phyloP scores from a whole-genome alignment of 2,888 invertebrate species.

The Subacronicta megacephala region DNA sequence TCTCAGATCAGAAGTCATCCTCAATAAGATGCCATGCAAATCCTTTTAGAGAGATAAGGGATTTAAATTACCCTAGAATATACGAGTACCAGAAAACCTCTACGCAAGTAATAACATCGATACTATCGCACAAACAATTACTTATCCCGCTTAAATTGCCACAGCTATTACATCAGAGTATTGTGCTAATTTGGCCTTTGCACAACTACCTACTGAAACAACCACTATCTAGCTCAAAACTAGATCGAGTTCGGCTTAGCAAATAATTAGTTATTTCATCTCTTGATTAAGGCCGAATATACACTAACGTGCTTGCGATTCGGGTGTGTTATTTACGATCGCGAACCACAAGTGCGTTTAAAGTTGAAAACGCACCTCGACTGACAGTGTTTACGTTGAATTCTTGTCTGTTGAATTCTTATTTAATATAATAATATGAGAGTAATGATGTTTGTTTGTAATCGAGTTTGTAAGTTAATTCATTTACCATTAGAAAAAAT shows the following conservation, averaged over 20 bases:
- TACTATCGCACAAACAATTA: constrained; percentile 2
- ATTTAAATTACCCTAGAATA: not conserved
- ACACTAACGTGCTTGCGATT: not conserved
- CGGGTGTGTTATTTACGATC: not conserved
- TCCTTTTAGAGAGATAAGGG: too few species aligned
- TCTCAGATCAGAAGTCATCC: too few species aligned
- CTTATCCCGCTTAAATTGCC: not conserved
- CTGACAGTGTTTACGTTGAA: too few species aligned
- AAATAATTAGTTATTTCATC: constrained; percentile 34
- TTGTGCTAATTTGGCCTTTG: constrained; percentile 4
- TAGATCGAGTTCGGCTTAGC: constrained; percentile 24
- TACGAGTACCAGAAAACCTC: not conserved
- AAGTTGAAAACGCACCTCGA: too few species aligned
- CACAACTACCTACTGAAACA: constrained; percentile 10
- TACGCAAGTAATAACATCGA: not conserved
- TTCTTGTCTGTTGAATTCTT: too few species aligned
- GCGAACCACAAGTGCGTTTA: too few species aligned
- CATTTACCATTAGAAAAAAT: too few species aligned
- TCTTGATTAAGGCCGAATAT: constrained; percentile 16
- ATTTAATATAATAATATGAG: too few species aligned
- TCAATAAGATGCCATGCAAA: too few species aligned
- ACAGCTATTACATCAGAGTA: constrained; percentile 1
- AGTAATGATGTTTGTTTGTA: too few species aligned
- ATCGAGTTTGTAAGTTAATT: too few species aligned
- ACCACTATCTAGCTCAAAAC: constrained; percentile 22